Conservation (phyloP, 2,888 invertebrate genomes). For the Cinara cedri region DNA sequence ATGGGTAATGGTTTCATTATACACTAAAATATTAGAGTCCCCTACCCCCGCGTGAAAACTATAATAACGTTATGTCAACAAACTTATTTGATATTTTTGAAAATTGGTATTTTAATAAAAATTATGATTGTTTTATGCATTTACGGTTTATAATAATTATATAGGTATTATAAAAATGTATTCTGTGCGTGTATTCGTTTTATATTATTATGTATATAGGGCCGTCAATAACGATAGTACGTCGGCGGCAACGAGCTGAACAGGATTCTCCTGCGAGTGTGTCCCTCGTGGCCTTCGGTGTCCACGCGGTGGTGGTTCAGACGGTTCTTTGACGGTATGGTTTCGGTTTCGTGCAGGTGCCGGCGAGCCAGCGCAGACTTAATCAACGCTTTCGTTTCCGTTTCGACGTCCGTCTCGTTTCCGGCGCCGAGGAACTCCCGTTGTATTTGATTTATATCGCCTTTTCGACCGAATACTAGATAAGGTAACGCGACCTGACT, state of each 20-base stretch:
- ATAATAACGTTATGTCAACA: not conserved
- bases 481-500: constrained; percentile 83
- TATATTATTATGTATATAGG: no score
- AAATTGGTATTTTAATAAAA: no score
- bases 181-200: not conserved
- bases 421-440: constrained; percentile 49
- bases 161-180: no score
- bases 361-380: constrained; percentile 44
- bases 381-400: constrained; percentile 40
- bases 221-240: constrained; percentile 56
- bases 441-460: constrained; percentile 31
- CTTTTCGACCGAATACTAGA: constrained; percentile 76
- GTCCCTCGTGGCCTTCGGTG: constrained; percentile 44
- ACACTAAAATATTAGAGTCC: no score
- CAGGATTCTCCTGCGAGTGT: constrained; percentile 58
- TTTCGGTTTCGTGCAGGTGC: constrained; percentile 42
- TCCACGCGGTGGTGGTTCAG: constrained; percentile 17
- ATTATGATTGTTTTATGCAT: no score
- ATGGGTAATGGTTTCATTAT: no score
- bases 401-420: constrained; percentile 42
- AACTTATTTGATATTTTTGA: no score
- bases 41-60: not conserved
- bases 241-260: constrained; percentile 59
- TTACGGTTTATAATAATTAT: no score
- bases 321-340: constrained; percentile 41